Evolutionary conservation across 2,113 vertebrate genomes (phyloP).

Genomic region (Notothenia rossii): DNA sequence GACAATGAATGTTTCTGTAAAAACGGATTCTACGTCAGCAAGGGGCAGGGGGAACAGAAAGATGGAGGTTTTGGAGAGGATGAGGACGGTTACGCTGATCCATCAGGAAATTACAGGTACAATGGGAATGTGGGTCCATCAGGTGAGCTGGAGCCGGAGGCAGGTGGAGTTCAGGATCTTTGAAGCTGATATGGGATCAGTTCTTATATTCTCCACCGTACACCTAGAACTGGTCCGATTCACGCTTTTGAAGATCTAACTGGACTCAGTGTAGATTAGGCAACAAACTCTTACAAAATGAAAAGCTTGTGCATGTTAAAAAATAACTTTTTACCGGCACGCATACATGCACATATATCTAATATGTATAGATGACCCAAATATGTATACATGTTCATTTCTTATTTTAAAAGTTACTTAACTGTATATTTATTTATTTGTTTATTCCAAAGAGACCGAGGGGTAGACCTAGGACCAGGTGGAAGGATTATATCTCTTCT

Average conservation of each 20-base stretch:
- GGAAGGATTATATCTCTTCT: no score
- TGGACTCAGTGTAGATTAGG: background rate
- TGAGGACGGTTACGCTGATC: background rate
- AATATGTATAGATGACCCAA: no score
- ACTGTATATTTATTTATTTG: no score
- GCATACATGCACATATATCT: no score
- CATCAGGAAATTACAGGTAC: constrained; percentile 58
- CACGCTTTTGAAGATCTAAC: background rate
- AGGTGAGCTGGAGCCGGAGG: background rate
- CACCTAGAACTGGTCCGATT: background rate
- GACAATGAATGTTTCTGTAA: background rate
- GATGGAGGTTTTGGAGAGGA: background rate
- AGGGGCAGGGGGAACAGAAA: background rate
- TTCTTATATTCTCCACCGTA: constrained; percentile 4
- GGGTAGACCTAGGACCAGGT: no score
- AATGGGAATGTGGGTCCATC: constrained; percentile 28
- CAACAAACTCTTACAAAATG: no score
- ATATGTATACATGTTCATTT: no score
- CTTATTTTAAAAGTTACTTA: no score
- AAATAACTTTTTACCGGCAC: no score
- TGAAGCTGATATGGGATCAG: constrained; percentile 22
- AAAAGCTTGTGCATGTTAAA: no score
- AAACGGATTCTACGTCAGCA: background rate
- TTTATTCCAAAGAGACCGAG: no score
- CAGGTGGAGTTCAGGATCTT: background rate